Percentiles rank a stretch among this genome's conserved stretches.
Conservation (phyloP, 2,113 vertebrate species). For the Alouatta palliata region DNA sequence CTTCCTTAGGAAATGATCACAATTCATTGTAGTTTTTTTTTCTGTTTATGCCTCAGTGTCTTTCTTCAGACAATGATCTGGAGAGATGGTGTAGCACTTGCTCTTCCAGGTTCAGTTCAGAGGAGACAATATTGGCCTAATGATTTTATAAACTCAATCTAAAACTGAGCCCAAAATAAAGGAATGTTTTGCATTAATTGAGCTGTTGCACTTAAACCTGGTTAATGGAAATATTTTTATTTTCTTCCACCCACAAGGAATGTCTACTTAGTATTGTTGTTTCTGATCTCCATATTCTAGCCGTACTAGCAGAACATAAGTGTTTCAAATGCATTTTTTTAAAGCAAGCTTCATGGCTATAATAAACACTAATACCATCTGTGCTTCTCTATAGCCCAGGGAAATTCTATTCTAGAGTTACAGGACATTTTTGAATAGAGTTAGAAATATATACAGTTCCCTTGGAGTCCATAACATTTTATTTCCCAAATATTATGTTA, state of each 20-base stretch:
- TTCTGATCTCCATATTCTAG: neutral
- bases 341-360: slow-evolving; percentile 25
- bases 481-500: slow-evolving; percentile 48
- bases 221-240: neutral
- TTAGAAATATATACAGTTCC: slow-evolving; percentile 56
- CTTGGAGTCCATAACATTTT: slow-evolving; percentile 55
- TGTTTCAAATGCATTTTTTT: slow-evolving; percentile 28
- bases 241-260: neutral
- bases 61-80: neutral
- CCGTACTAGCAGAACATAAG: neutral
- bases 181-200: neutral
- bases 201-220: neutral
- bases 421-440: slow-evolving; percentile 47
- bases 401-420: slow-evolving; percentile 49
- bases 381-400: slow-evolving; percentile 37
- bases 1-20: neutral
- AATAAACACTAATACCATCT: slow-evolving; percentile 63
- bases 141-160: neutral
- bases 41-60: neutral
- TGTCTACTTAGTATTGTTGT: neutral
- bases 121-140: neutral
- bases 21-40: neutral
- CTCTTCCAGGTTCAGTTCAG: neutral
- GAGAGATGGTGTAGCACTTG: fast-evolving
- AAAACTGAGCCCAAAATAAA: neutral